Percentiles rank a stretch among this genome's conserved stretches.
Conservation (phyloP, 2,797 vertebrate genomes). For the Esox masquinongy region DNA sequence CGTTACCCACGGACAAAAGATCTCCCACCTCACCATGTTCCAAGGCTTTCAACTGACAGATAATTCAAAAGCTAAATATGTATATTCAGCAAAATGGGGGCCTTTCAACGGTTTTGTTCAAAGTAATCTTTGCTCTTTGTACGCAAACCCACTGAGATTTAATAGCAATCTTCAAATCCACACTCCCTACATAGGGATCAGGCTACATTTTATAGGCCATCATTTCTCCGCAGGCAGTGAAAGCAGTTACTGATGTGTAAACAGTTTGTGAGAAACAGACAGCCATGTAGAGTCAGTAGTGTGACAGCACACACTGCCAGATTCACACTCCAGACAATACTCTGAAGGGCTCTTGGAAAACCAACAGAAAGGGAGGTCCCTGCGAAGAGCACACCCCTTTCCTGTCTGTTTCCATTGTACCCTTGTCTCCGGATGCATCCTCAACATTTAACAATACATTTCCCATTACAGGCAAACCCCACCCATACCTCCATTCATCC, state of each 20-base stretch:
- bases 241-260: background rate
- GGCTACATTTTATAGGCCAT: background rate
- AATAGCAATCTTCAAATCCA: background rate
- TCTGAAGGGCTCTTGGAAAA: too few relatives aligned
- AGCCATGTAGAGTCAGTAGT: too few relatives aligned
- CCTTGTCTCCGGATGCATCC: background rate
- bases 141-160: background rate
- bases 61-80: background rate
- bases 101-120: background rate
- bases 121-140: background rate
- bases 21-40: background rate
- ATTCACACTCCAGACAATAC: too few relatives aligned
- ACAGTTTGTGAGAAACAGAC: background rate
- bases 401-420: background rate
- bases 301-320: too few relatives aligned
- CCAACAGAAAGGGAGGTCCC: background rate
- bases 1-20: background rate
- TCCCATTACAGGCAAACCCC: slow-evolving; percentile 25
- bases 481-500: slow-evolving; percentile 9
- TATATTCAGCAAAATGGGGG: background rate
- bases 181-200: background rate
- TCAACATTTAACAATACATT: slow-evolving; percentile 23
- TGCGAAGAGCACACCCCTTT: too few relatives aligned
- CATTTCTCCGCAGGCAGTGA: background rate
- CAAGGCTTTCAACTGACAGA: background rate